A percentile compares a stretch with the other conserved stretches of the same genome.
phyloP scores from a whole-genome alignment of 2,797 vertebrate genomes.

The Eidolon dupreanum region DNA sequence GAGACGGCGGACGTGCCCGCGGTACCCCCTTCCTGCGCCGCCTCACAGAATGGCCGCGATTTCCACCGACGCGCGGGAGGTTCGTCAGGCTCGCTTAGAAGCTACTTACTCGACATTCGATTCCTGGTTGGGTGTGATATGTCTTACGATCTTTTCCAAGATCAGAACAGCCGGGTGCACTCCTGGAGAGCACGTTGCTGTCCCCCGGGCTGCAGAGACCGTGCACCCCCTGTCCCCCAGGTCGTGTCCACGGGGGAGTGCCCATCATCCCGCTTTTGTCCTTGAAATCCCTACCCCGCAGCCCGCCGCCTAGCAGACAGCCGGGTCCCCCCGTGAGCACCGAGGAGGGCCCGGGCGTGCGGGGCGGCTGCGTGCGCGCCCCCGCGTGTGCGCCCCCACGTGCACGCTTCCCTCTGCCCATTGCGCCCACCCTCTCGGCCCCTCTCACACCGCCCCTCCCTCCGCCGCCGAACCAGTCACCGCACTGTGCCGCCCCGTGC shows the following conservation, averaged over 20 bases:
- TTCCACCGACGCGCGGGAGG: neutral
- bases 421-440: neutral
- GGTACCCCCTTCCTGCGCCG: no score
- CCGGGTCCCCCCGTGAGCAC: neutral
- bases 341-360: rapidly evolving
- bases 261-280: no score
- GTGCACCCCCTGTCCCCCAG: no score
- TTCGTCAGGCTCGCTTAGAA: neutral
- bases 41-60: no score
- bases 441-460: neutral
- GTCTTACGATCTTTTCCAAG: neutral
- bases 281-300: no score
- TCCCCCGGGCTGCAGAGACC: no score
- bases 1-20: no score
- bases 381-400: neutral
- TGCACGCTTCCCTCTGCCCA: neutral
- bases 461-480: neutral
- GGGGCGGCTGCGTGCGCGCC: rapidly evolving
- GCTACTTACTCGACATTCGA: neutral
- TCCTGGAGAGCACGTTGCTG: no score
- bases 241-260: rapidly evolving
- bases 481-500: neutral
- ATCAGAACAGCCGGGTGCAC: neutral
- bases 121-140: neutral
- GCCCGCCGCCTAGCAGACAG: no score